These are phyloP conservation scores for Cheiracanthium punctorium DNA, from an alignment of 2,888 invertebrate species.

Conservation along the genomic window DNA sequence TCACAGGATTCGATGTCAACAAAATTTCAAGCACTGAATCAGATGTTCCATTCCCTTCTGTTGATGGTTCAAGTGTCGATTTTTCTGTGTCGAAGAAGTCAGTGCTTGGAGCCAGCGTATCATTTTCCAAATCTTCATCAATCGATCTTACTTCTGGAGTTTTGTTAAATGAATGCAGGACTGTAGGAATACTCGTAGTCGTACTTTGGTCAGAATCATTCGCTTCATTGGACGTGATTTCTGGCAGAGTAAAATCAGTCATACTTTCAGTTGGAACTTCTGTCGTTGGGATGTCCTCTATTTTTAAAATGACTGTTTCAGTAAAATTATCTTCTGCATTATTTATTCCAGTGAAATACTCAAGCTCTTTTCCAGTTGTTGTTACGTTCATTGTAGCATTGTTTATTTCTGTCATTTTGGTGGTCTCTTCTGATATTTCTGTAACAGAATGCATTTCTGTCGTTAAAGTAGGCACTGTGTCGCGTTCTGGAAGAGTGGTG, in stretches of 20 bases:
- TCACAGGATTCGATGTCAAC: not conserved
- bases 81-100: constrained; percentile 8
- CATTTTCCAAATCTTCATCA: constrained; percentile 37
- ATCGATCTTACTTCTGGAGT: constrained; percentile 36
- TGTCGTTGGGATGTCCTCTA: too few species aligned
- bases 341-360: not conserved
- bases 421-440: not conserved
- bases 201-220: not conserved
- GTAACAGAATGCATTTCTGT: not conserved
- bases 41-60: not conserved
- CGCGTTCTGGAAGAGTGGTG: not conserved
- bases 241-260: not conserved
- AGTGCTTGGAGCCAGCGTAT: not conserved
- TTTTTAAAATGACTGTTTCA: too few species aligned
- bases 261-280: not conserved
- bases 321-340: too few species aligned
- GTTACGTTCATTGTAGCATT: not conserved
- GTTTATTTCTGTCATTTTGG: not conserved
- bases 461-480: not conserved
- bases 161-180: constrained; percentile 23
- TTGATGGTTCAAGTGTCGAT: not conserved
- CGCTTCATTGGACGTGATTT: not conserved
- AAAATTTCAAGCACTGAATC: not conserved
- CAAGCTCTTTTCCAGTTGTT: not conserved
- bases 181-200: not conserved